A percentile compares a stretch with the other conserved stretches of the same genome.
phyloP scores from a whole-genome alignment of 2,888 invertebrate species.

The Oscheius onirici region DNA sequence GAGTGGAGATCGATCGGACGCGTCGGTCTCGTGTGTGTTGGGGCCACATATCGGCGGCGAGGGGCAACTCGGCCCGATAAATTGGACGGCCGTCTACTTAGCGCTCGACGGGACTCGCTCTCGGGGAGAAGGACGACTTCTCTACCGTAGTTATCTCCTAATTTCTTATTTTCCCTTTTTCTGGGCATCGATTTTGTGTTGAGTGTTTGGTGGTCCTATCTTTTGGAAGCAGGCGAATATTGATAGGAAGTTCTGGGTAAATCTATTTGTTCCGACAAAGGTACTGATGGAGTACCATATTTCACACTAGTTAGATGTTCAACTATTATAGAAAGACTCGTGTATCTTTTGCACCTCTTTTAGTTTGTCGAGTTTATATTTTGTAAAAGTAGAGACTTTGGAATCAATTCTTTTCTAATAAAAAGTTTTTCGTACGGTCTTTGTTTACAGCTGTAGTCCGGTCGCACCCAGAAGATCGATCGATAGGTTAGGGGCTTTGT shows the following conservation, averaged over 20 bases:
- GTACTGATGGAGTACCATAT: too few relatives aligned
- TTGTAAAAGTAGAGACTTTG: too few relatives aligned
- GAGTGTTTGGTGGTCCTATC: too few relatives aligned
- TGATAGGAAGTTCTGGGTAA: too few relatives aligned
- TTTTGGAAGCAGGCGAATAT: background rate
- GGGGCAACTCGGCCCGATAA: slow-evolving; percentile 31
- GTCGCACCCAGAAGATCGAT: background rate
- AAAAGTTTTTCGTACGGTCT: too few relatives aligned
- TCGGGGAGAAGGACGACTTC: slow-evolving; percentile 5
- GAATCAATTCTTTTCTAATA: too few relatives aligned
- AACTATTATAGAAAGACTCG: too few relatives aligned
- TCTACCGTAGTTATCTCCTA: slow-evolving; percentile 10
- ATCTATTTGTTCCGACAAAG: too few relatives aligned
- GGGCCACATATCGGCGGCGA: slow-evolving; percentile 19
- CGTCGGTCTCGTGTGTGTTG: slow-evolving; percentile 15
- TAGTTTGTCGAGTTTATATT: too few relatives aligned
- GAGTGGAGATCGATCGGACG: slow-evolving; percentile 6
- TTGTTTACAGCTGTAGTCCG: too few relatives aligned
- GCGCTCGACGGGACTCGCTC: slow-evolving; percentile 28
- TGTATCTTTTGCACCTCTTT: too few relatives aligned
- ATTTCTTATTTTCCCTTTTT: background rate
- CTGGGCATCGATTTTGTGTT: background rate
- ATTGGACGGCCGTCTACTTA: slow-evolving; percentile 31
- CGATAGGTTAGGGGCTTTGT: slow-evolving; percentile 29
- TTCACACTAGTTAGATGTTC: too few relatives aligned